Conservation (phyloP, 2,113 vertebrate species). For the Xiphophorus maculatus region DNA sequence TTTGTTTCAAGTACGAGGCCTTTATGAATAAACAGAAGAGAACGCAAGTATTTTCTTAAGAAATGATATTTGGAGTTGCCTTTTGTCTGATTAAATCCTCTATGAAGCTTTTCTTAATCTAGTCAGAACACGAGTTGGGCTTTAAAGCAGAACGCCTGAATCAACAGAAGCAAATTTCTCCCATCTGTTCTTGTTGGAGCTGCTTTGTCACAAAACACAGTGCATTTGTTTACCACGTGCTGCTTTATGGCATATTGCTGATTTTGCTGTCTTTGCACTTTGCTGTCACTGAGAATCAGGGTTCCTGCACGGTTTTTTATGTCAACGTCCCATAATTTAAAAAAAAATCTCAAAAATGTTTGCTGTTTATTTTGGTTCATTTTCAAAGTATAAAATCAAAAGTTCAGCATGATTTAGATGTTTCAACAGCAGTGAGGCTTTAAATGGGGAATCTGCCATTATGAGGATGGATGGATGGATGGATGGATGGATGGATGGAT, state of each 20-base stretch:
- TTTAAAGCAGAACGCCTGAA: slow-evolving; percentile 41
- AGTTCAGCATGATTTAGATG: not conserved
- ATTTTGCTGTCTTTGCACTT: slow-evolving; percentile 72
- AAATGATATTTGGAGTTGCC: slow-evolving; percentile 62
- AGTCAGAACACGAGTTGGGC: slow-evolving; percentile 30
- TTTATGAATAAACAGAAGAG: slow-evolving; percentile 69
- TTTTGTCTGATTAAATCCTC: slow-evolving; percentile 65
- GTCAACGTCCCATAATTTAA: not conserved
- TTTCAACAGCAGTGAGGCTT: not conserved
- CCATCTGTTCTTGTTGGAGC: slow-evolving; percentile 40
- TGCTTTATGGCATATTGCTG: slow-evolving; percentile 67
- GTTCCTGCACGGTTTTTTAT: not conserved
- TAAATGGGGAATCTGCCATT: not conserved
- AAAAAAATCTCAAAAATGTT: not conserved
- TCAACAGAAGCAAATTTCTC: slow-evolving; percentile 47
- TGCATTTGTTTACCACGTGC: slow-evolving; percentile 61
- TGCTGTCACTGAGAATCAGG: slow-evolving; percentile 54
- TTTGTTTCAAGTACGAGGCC: slow-evolving; percentile 74
- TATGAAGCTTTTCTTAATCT: slow-evolving; percentile 59
- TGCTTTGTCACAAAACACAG: slow-evolving; percentile 56
- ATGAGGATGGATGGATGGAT: too few species aligned
- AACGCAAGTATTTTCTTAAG: slow-evolving; percentile 73
- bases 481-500: too few species aligned
- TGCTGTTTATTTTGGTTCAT: not conserved
- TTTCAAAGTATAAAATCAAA: too few species aligned